phyloP scores from a whole-genome alignment of 2,888 invertebrate genomes.

The Zootermopsis nevadensis region DNA sequence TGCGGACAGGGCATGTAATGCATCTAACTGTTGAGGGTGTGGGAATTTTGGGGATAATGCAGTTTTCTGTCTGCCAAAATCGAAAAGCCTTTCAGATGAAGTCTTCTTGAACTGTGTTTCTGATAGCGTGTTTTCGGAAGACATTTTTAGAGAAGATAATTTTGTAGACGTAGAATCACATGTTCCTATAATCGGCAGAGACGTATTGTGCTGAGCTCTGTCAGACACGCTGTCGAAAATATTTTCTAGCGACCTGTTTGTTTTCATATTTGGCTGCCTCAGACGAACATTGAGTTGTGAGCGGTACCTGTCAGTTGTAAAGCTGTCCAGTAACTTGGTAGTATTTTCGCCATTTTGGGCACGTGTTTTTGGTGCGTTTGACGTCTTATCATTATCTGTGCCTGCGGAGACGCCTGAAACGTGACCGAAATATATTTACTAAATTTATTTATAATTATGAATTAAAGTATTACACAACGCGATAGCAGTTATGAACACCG shows the following conservation, averaged over 20 bases:
- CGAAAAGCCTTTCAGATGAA: too few species aligned
- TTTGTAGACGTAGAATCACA: not conserved
- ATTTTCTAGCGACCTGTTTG: constrained; percentile 7
- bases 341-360: not conserved
- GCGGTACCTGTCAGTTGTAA: constrained; percentile 58
- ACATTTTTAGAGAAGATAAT: not conserved
- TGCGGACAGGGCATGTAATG: too few species aligned
- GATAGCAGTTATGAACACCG: too few species aligned
- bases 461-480: too few species aligned
- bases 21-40: too few species aligned
- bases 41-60: too few species aligned
- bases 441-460: too few species aligned
- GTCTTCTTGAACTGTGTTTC: too few species aligned
- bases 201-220: not conserved
- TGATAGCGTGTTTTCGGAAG: not conserved
- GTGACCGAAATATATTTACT: too few species aligned
- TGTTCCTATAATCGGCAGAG: constrained; percentile 6
- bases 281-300: constrained; percentile 61
- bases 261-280: constrained; percentile 52
- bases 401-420: not conserved
- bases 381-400: not conserved
- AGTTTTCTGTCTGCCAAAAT: too few species aligned
- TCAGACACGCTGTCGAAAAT: not conserved
- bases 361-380: not conserved
- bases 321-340: constrained; percentile 29